phyloP scores from a whole-genome alignment of 2,797 vertebrate species.

The Neopelma chrysocephalum region DNA sequence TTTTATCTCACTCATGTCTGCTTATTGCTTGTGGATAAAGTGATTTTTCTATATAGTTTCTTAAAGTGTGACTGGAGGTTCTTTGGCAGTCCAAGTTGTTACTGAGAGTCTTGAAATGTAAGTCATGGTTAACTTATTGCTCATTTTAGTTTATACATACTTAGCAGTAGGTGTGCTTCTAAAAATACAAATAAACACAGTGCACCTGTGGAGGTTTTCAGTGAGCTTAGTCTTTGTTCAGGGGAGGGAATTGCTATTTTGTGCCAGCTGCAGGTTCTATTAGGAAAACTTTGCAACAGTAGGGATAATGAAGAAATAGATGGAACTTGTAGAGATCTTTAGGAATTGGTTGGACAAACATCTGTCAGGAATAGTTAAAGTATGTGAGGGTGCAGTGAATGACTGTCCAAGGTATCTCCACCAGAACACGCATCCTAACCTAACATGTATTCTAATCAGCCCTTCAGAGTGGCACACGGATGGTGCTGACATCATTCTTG shows the following conservation, averaged over 20 bases:
- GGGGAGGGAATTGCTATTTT: neutral
- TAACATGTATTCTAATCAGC: neutral
- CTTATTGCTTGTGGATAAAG: neutral
- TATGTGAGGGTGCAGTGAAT: neutral
- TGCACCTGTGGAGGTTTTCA: neutral
- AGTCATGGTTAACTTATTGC: neutral
- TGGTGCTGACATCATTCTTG: neutral
- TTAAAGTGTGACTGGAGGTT: neutral
- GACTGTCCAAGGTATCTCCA: neutral
- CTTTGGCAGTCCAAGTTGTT: neutral
- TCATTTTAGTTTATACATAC: neutral
- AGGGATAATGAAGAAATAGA: neutral
- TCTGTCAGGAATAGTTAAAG: neutral
- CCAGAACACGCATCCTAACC: neutral
- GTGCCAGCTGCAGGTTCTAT: neutral
- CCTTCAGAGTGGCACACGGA: neutral
- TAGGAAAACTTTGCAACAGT: neutral
- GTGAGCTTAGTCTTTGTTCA: neutral
- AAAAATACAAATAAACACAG: conserved; percentile 14
- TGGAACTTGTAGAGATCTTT: neutral
- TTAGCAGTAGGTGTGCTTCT: neutral
- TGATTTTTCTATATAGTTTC: neutral
- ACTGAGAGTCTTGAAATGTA: conserved; percentile 17
- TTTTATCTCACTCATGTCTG: conserved; percentile 17
- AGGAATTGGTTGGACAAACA: neutral